Base-by-base conservation (phyloP, 92 coral and sea anemone species). In the Bergia puertoricense region DNA sequence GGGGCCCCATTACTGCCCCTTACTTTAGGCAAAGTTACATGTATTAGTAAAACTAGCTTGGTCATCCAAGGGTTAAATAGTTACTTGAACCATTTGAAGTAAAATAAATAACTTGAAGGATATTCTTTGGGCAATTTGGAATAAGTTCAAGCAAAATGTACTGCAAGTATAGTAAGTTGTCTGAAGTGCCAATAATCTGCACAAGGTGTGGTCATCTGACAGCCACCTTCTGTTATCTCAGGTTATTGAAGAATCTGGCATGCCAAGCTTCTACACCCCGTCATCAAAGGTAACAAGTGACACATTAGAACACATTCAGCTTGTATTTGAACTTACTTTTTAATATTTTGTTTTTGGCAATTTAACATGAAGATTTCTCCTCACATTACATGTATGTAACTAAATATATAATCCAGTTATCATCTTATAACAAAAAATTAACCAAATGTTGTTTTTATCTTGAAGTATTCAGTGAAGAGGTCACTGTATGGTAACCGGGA, bases 401-500 rank as follows among this genome's bases (percentile, higher is more conserved):
- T n/a, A n/a, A n/a, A n/a, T n/a, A n/a, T n/a, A n/a, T n/a, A n/a
- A n/a, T n/a, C n/a, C n/a, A n/a, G n/a, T n/a, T n/a, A n/a, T n/a
- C n/a, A 30, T 30, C 76, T 71, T 40, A 23, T 74, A 13, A 23
- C 14, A 43, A 36, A 75, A 75, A 39, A 6, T 13, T 2, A 22
- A 2, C 13, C 0, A 36, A n/a, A 75, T 75, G 20, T 15, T 8
- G 0, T 38, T 20, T 81, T 85, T 37, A 37, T 41, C 78, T 79
- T 44, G 14, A 45, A 97, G 99, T 97, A 94, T 82, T 83, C 84
- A 68, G 98, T 95, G 39, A 94, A 83, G 87, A 91, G 92, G 13
- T 97, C 99, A 9, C 88, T 90, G 54, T 97, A 97, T 92, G 99
- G 98, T 22, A 95, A 92, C 71, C 89, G 92, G 75, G 97, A 97